These are phyloP conservation scores for Erannis defoliaria DNA, from an alignment of 2,888 invertebrate genomes.

Conservation along the genomic window DNA sequence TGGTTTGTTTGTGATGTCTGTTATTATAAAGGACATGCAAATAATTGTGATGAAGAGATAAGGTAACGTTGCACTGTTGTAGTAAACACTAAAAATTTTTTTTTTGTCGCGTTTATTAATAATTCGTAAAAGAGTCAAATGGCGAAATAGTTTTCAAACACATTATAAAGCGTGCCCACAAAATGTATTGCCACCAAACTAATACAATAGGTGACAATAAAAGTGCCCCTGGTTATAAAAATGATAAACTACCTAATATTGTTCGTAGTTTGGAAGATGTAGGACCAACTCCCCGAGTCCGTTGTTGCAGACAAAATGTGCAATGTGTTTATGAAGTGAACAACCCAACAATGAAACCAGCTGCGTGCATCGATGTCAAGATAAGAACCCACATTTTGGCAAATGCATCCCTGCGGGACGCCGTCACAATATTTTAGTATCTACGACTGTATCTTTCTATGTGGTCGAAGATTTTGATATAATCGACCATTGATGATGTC, in stretches of 20 bases:
- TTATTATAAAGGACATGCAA: conserved; percentile 51
- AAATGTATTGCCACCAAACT: conserved; percentile 53
- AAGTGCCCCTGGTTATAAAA: conserved; percentile 57
- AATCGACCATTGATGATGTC: conserved; percentile 41
- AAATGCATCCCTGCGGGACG: conserved; percentile 82
- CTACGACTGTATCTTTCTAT: conserved; percentile 75
- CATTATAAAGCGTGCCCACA: conserved; percentile 32
- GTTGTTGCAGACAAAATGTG: conserved; percentile 51
- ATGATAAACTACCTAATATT: conserved; percentile 58
- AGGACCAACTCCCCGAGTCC: conserved; percentile 14
- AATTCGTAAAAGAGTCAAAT: not conserved
- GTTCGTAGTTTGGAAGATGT: conserved; percentile 34
- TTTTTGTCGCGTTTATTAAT: not conserved
- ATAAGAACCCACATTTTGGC: conserved; percentile 85
- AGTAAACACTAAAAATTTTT: not conserved
- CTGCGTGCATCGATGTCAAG: conserved; percentile 73
- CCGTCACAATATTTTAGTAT: conserved; percentile 85
- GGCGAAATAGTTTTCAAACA: conserved; percentile 7
- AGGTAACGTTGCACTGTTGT: conserved; percentile 7
- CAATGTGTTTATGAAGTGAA: conserved; percentile 67
- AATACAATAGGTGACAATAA: conserved; percentile 47
- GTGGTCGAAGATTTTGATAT: conserved; percentile 59
- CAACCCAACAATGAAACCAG: conserved; percentile 71
- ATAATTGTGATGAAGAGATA: conserved; percentile 48
- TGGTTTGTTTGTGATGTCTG: conserved; percentile 50